Base-by-base conservation (phyloP, 2,797 vertebrate genomes). In the Gymnothorax javanicus region DNA sequence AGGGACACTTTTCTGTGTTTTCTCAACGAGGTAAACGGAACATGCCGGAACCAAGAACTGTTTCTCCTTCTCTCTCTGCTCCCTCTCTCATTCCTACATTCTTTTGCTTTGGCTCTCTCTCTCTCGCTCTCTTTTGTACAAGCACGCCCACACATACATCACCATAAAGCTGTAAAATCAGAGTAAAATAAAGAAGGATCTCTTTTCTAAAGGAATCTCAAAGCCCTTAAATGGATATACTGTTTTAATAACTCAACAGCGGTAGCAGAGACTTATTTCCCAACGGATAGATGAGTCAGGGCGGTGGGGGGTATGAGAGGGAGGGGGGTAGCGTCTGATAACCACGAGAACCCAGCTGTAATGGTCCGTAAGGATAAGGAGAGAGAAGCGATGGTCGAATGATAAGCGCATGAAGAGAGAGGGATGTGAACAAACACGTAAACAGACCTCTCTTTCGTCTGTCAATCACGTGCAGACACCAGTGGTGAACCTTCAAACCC, bases 181-280 rank as follows among this genome's bases (percentile, higher is more conserved):
- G 69, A 43, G 33, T 1, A 73, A 43, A 33, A 27, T 27, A 27
- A 17, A 43, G 25, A 71, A 71, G 27, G 9, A 73, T 25, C 27
- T 73, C 2, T 73, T 73, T 73, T 73, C 69, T 33, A 73, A 73
- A 33, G 69, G 69, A 27, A 33, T 11, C 69, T 33, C 11, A 73
- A 27, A 43, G 69, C 69, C 69, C 69, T 73, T 27, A 73, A 73
- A 27, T 73, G 33, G 69, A 73, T 43, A 33, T 73, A 73, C 69
- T 27, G 69, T 73, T 73, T 73, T 73, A 73, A 73, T 73, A 73
- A 73, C 69, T 11, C 33, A 27, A 73, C 69, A 73, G 69, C 13
- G 15, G 33, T 73, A 73, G 12, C 27, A 43, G 25, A 13, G 8
- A 73, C 69, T 73, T 73, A 73, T 73, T 73, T 73, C 69, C 25